These are phyloP conservation scores for Brachyptera risi DNA, from an alignment of 2,888 invertebrate genomes.

Conservation along the genomic window DNA sequence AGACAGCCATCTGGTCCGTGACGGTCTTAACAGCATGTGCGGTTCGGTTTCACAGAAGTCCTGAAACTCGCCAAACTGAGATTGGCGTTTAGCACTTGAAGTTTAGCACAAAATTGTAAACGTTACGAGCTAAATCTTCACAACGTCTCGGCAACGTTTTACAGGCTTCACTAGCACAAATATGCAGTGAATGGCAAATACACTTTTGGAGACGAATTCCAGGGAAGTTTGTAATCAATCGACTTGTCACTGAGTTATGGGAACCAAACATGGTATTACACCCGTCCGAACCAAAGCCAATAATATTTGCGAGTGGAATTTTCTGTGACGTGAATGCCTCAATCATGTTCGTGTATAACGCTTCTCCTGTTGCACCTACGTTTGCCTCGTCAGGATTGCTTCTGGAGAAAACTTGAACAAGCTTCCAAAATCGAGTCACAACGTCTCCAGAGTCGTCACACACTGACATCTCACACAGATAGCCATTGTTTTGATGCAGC, in stretches of 20 bases:
- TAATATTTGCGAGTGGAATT: conserved; percentile 38
- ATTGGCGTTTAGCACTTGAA: conserved; percentile 35
- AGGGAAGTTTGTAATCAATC: conserved; percentile 32
- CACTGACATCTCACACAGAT: conserved; percentile 37
- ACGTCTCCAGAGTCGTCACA: conserved; percentile 31
- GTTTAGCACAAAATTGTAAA: conserved; percentile 37
- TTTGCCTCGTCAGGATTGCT: conserved; percentile 11
- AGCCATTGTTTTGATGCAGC: conserved; percentile 36
- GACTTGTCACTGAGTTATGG: conserved; percentile 37
- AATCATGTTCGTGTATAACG: conserved; percentile 19
- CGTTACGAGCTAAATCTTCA: conserved; percentile 38
- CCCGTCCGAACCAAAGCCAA: conserved; percentile 42
- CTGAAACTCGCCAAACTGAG: conserved; percentile 34
- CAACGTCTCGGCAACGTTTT: conserved; percentile 36
- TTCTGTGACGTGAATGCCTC: conserved; percentile 15
- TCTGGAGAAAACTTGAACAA: conserved; percentile 18
- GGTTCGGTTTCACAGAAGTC: conserved; percentile 33
- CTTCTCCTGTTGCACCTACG: conserved; percentile 19
- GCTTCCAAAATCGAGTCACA: conserved; percentile 18
- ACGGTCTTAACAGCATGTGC: conserved; percentile 37
- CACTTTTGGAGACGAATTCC: conserved; percentile 38
- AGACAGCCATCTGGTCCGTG: conserved; percentile 38
- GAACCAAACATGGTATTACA: conserved; percentile 38
- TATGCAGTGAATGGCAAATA: conserved; percentile 39
- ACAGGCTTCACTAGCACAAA: conserved; percentile 39